A percentile compares a stretch with the other conserved stretches of the same genome.
Evolutionary conservation across 2,113 vertebrate species (phyloP).

Genomic region (Malurus alboscapulatus): DNA sequence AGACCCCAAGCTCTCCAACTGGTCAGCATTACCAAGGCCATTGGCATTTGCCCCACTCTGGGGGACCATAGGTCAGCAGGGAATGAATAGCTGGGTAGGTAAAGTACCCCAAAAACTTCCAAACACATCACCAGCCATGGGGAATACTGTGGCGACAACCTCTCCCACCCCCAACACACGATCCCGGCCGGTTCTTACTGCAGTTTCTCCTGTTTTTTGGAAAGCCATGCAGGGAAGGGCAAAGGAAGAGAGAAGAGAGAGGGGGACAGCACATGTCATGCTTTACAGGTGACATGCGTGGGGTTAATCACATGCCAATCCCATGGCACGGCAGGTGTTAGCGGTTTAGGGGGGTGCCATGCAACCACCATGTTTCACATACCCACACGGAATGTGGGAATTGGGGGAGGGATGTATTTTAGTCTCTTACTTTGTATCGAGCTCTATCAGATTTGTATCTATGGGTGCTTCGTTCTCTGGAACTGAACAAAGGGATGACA

Average conservation of each 20-base stretch:
- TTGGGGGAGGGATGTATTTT: background rate
- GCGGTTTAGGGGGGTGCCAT: background rate
- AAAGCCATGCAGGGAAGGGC: background rate
- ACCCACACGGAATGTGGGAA: background rate
- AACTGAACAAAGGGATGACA: conserved; percentile 72
- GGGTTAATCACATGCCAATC: background rate
- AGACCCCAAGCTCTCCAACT: background rate
- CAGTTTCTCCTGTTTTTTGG: conserved; percentile 35
- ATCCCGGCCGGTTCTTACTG: conserved; percentile 12
- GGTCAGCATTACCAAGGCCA: background rate
- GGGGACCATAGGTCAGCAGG: rapidly evolving
- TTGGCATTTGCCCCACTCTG: background rate
- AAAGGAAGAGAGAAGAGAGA: conserved; percentile 3
- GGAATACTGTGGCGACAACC: background rate
- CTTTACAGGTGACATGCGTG: background rate
- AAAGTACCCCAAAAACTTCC: background rate
- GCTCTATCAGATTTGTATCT: conserved; percentile 94
- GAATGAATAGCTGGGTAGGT: background rate
- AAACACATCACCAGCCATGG: background rate
- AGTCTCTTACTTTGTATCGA: conserved; percentile 91
- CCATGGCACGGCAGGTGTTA: background rate
- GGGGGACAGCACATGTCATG: background rate
- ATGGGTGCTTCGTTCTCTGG: conserved; percentile 86
- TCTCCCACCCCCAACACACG: background rate
- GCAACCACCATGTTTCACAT: background rate